Base-by-base conservation (phyloP, 2,113 vertebrate species). In the Catagonus wagneri region DNA sequence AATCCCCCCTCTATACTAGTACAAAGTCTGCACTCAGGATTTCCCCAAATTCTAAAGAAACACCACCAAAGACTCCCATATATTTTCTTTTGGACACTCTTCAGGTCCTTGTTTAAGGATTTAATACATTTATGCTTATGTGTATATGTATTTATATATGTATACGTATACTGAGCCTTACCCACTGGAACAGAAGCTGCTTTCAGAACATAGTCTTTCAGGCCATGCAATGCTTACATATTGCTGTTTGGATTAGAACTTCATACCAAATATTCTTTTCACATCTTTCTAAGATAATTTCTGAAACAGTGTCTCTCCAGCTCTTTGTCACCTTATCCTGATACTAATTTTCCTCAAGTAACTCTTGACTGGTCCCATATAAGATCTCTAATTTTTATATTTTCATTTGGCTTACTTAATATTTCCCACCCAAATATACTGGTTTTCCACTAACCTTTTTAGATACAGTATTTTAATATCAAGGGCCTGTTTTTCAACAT, bases 401-500 rank as follows among this genome's bases (percentile, higher is more conserved):
- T 81, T 90, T 80, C 80, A 1, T 87, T 92, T 58, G 85, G 14
- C 69, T 92, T 81, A 25, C 34, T 75, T 90, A 79, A 44, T 63
- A 66, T 58, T 14, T 29, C 4, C 6, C 36, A 23, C 12, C 32
- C 0, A 8, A 68, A n/a, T 84, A 85, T 11, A 81, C 44, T 50
- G 50, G 61, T 63, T 74, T 94, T 81, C 63, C 86, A 68, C n/a
- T 58, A 63, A 58, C 39, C 39, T 69, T 63, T 91, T 78, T 91
- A 36, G 14, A 52, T 72, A 65, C 4, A 83, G 1, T 87, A 20
- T 34, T 80, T 13, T 85, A 79, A 71, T 90, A 65, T 34, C 19
- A 19, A 83, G 8, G 32, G 8, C 32, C 63, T 29, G 39, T 76
- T 56, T 93, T 93, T 89, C 44, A 75, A 92, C 32, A 72, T 74